A percentile compares a stretch with the other conserved stretches of the same genome.
phyloP scores from a whole-genome alignment of 2,113 vertebrate genomes.

The Anseranas semipalmata region DNA sequence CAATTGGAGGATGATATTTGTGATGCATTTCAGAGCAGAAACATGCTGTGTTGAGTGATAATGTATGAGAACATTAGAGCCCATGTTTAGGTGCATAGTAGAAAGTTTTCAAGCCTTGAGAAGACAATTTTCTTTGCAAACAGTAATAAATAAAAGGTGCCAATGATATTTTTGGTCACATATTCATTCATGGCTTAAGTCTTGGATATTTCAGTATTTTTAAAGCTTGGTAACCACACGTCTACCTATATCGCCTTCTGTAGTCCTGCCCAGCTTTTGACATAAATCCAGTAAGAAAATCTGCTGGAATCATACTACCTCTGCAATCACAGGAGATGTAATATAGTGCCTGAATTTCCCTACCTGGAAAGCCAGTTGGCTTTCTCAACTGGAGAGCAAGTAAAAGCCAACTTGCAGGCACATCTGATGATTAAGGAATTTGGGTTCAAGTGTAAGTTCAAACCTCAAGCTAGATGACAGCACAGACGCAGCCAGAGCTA shows the following conservation, averaged over 20 bases:
- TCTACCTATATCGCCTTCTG: background rate
- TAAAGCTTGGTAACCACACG: background rate
- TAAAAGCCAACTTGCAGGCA: background rate
- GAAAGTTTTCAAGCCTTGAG: background rate
- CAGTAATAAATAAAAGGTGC: background rate
- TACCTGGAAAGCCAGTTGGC: background rate
- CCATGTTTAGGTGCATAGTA: background rate
- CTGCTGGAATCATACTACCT: background rate
- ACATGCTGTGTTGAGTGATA: background rate
- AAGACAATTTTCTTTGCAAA: background rate
- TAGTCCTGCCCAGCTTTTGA: background rate
- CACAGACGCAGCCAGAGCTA: background rate
- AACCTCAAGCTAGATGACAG: background rate
- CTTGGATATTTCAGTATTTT: background rate
- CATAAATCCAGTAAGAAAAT: background rate
- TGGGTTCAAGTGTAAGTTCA: background rate
- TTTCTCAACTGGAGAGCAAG: background rate
- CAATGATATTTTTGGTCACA: background rate
- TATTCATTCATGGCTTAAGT: background rate
- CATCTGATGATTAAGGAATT: background rate
- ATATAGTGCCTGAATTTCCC: background rate
- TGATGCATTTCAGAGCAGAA: background rate
- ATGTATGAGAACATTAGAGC: background rate
- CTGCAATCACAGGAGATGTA: background rate
- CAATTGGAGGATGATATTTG: background rate